Conservation (phyloP, 2,113 vertebrate species). For the Shinisaurus crocodilurus region DNA sequence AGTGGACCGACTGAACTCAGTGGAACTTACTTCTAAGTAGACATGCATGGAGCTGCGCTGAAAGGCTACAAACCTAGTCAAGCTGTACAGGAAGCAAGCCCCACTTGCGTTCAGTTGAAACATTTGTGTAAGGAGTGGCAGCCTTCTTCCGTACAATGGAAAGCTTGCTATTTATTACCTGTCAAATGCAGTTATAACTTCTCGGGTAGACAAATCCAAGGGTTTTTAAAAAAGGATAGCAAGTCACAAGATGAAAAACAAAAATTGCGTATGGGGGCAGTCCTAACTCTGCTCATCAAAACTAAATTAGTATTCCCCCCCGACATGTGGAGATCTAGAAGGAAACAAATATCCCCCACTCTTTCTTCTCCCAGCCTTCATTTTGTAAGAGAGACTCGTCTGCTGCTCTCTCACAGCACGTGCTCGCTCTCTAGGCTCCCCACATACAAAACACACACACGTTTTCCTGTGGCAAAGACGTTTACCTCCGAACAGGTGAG, state of each 20-base stretch:
- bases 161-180: background rate
- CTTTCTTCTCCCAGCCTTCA: background rate
- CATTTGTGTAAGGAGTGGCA: background rate
- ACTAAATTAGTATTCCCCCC: background rate
- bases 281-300: background rate
- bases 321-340: background rate
- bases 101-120: background rate
- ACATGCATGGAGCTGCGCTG: background rate
- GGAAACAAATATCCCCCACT: too few relatives aligned
- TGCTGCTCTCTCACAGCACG: too few relatives aligned
- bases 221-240: background rate
- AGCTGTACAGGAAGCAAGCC: background rate
- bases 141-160: too few relatives aligned
- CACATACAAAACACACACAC: background rate
- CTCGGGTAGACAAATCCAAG: background rate
- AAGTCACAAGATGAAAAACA: background rate
- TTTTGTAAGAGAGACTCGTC: rapidly evolving
- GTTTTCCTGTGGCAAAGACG: background rate
- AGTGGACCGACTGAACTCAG: background rate
- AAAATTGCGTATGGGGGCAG: background rate
- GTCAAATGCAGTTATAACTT: background rate
- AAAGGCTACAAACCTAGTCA: background rate
- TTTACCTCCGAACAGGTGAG: constrained; percentile 94
- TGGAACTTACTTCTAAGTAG: background rate
- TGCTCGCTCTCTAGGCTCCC: background rate